Evolutionary conservation across 2,888 invertebrate species (phyloP), one percentile per base, ranked within the genome.

Genomic region (Petrolisthes cinctipes): DNA sequence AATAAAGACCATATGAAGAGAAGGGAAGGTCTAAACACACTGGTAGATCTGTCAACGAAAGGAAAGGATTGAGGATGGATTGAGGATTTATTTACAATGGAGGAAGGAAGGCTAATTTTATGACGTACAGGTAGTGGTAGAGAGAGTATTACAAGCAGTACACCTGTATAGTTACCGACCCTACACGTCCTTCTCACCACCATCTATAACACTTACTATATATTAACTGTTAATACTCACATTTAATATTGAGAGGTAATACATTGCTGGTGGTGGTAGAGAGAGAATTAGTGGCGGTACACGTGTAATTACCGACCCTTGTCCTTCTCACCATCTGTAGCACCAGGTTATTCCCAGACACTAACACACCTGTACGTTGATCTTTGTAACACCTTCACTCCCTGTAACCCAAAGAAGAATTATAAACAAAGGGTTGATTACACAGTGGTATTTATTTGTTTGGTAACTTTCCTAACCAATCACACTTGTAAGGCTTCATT

Each of bases 151-250:
- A n/a, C 85, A 75, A 79, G 86, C 89, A 9, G 89, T 68, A 57
- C 89, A 89, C 71, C 80, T 87, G 87, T 87, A 89, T 87, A 89
- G 76, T 88, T 87, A 3, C 89, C 87, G 4, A 85, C 89, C 4
- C 82, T 85, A n/a, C n/a, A n/a, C 17, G 66, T 85, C 17, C 89
- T 56, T 17, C 87, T 76, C 56, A 89, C 87, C 56, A 85, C 81
- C 80, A 89, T 37, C 0, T 37, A 37, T 37, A 1, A 37, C 0
- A 0, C 2, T 37, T 37, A 37, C 37, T 1, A 37, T 2, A 37
- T 37, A 37, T 2, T 1, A 37, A 37, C 37, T 37, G 2, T 37
- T 1, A 1, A 75, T 23, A 78, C 78, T 54, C 53, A 78, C 78
- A 78, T 51, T 76, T 76, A n/a, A 76, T 76, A 51, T 76, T 53